phyloP scores from a whole-genome alignment of 1,140 invertebrate genomes.

The Aphidius gifuensis region DNA sequence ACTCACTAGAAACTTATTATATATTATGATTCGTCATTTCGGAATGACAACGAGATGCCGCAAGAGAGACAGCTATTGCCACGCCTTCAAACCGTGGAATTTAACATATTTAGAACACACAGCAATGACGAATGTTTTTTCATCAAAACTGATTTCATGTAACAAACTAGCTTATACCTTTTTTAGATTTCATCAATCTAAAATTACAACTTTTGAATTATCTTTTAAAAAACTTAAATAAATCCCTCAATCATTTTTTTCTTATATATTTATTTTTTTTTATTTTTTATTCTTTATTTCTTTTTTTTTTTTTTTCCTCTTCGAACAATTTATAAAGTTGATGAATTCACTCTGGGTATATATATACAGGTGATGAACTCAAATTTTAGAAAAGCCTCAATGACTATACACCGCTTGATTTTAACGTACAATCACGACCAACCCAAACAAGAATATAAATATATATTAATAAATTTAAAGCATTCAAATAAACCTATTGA shows the following conservation, averaged over 20 bases:
- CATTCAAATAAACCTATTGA: too few species aligned
- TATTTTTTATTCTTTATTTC: background rate
- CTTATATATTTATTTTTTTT: background rate
- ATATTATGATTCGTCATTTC: constrained; percentile 56
- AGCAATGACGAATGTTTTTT: constrained; percentile 14
- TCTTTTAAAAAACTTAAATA: background rate
- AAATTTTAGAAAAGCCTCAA: too few species aligned
- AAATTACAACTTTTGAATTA: background rate
- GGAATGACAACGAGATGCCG: constrained; percentile 49
- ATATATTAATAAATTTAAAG: too few species aligned
- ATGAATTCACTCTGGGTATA: too few species aligned
- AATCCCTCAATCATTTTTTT: background rate
- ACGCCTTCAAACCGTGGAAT: constrained; percentile 46
- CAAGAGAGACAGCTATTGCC: constrained; percentile 34
- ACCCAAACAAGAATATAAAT: too few species aligned
- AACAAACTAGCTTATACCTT: background rate
- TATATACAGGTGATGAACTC: too few species aligned
- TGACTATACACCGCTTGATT: too few species aligned
- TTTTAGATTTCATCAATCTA: background rate
- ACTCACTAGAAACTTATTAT: constrained; percentile 28
- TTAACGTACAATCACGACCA: too few species aligned
- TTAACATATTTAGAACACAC: constrained; percentile 49
- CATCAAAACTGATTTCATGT: constrained; percentile 16
- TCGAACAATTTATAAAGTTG: too few species aligned
- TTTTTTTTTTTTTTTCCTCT: background rate